Conservation (phyloP, 2,113 vertebrate genomes). For the Taxidea taxus region DNA sequence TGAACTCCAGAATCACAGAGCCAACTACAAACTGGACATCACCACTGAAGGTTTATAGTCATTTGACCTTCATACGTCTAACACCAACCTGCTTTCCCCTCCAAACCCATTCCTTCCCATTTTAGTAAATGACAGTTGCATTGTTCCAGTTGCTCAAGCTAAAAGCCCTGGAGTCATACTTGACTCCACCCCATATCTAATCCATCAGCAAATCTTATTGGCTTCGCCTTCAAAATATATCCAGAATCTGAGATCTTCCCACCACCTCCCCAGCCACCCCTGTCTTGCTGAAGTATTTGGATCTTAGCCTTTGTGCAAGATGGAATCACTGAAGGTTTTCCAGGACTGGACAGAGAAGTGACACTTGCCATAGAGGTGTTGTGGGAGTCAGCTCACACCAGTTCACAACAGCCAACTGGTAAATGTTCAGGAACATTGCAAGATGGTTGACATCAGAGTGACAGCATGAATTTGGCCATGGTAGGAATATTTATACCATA, state of each 20-base stretch:
- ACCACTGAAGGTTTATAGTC: neutral
- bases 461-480: neutral
- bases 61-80: neutral
- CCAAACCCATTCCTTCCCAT: neutral
- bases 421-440: neutral
- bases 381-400: neutral
- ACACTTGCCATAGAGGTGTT: neutral
- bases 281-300: neutral
- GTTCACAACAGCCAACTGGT: neutral
- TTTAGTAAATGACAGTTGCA: neutral
- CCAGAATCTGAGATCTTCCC: neutral
- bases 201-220: neutral
- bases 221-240: neutral
- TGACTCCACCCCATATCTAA: neutral
- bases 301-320: neutral
- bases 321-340: neutral
- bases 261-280: neutral
- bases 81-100: neutral
- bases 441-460: neutral
- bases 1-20: conserved; percentile 35
- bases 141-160: neutral
- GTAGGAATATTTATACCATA: neutral
- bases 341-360: neutral
- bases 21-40: neutral
- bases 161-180: neutral